These are phyloP conservation scores for Paratrypauchen microcephalus DNA, from an alignment of 2,797 vertebrate species.

Conservation along the genomic window DNA sequence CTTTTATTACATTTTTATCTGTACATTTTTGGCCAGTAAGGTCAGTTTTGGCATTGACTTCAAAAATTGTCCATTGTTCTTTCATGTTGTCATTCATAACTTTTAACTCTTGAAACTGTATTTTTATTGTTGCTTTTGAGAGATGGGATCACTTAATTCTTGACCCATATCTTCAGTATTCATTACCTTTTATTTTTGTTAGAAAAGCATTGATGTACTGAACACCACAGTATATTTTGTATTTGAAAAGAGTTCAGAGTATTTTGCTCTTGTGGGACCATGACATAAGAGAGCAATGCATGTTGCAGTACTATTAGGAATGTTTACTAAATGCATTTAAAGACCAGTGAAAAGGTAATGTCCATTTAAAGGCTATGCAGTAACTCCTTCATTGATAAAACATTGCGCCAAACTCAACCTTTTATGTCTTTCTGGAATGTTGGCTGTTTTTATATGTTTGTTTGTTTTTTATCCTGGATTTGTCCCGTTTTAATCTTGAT, in stretches of 20 bases:
- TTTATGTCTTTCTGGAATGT: conserved; percentile 28
- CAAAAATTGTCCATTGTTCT: background rate
- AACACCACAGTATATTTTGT: background rate
- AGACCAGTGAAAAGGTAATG: conserved; percentile 20
- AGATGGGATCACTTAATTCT: background rate
- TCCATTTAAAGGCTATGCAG: conserved; percentile 62
- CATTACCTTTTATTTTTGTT: background rate
- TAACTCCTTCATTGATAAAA: conserved; percentile 28
- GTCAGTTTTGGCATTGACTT: background rate
- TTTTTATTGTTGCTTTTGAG: background rate
- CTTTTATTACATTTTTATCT: background rate
- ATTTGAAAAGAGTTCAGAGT: conserved; percentile 1
- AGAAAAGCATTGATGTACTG: background rate
- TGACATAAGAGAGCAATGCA: conserved; percentile 21
- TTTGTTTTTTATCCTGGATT: conserved; percentile 18
- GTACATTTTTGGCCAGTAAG: background rate
- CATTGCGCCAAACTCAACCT: conserved; percentile 14
- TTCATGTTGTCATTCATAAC: too few species aligned
- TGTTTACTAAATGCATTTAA: conserved; percentile 21
- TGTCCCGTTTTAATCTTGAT: conserved; percentile 52
- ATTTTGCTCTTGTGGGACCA: conserved; percentile 36
- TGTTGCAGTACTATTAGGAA: conserved; percentile 21
- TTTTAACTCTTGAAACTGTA: too few species aligned
- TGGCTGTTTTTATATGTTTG: conserved; percentile 42
- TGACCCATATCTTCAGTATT: background rate